Base-by-base conservation (phyloP, 35 echinoderm and acorn worm species). In the Lytechinus pictus region DNA sequence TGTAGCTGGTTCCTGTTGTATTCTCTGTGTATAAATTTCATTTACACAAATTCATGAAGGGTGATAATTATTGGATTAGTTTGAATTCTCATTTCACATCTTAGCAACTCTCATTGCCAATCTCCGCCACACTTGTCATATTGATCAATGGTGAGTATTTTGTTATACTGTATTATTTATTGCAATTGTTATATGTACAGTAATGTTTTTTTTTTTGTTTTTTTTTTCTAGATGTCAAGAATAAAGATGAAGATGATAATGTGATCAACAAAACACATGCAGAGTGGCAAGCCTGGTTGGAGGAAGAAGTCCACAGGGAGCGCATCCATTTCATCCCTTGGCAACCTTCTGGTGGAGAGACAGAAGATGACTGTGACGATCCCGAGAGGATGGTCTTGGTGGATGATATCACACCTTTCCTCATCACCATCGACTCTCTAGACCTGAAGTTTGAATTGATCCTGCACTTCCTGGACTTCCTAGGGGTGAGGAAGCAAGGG, bases 321-420 rank as follows among this genome's bases (percentile, higher is more conserved):
- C 94, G 86, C 27, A 57, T 8, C 58, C 98, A 99, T 11, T 97
- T 97, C 44, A 94, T 96, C 27, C 98, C 98, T 92, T 99, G 98
- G 98, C 89, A 92, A 92, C 98, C 98, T 24, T 94, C 96, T 28
- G 53, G 61, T 21, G 98, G 96, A 9, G 89, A 97, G 60, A 99
- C 96, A 6, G 96, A 97, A 89, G 98, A 99, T 54, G 97, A 99
- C 86, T 99, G 98, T 96, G 98, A 99, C 60, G 98, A 99, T 97
- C 98, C 98, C 6, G 98, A 99, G 16, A 93, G 98, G 6, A 95
- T 99, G 94, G 98, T 99, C 11, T 66, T 99, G 10, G 98, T 99
- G 94, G 98, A 99, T 94, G 98, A 99, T 87, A 97, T 99, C 94
- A 97, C 97, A 95, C 86, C 94, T 56, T 94, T 96, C 52, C 95